Conservation (phyloP, 2,888 invertebrate genomes). For the Mythimna loreyi region DNA sequence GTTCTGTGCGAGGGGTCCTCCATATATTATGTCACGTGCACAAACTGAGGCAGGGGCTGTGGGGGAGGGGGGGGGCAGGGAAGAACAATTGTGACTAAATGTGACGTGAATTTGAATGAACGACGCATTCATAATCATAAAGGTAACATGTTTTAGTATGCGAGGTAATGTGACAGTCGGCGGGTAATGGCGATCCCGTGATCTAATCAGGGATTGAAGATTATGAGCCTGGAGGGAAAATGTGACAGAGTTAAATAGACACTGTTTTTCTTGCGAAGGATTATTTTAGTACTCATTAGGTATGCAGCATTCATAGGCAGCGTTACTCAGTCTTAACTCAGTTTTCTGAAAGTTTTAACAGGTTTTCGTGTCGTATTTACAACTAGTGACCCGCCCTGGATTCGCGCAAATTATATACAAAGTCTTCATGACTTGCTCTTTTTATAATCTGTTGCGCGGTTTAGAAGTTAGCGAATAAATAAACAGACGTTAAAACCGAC, state of each 20-base stretch:
- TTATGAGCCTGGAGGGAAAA: constrained; percentile 24
- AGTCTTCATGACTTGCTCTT: too few relatives aligned
- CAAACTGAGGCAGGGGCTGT: background rate
- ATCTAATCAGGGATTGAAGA: constrained; percentile 47
- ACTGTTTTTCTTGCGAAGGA: background rate
- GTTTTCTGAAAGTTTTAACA: background rate
- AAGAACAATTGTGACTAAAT: constrained; percentile 56
- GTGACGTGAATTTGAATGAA: constrained; percentile 63
- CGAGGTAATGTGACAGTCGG: constrained; percentile 42
- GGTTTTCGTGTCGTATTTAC: background rate
- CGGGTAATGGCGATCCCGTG: constrained; percentile 44
- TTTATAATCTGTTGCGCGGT: too few relatives aligned
- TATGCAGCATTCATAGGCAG: background rate
- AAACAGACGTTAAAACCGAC: too few relatives aligned
- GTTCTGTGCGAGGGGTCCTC: constrained; percentile 45
- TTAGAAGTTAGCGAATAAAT: too few relatives aligned
- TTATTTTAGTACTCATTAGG: background rate
- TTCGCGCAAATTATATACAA: too few relatives aligned
- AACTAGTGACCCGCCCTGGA: background rate
- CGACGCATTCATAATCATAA: constrained; percentile 55
- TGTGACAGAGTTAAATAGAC: constrained; percentile 6
- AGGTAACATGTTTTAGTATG: constrained; percentile 55
- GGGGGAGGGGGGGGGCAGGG: background rate
- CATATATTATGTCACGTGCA: constrained; percentile 57
- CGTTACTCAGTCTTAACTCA: background rate